These are phyloP conservation scores for Drosophila neotestacea DNA, from an alignment of 2,888 invertebrate genomes.

Conservation along the genomic window DNA sequence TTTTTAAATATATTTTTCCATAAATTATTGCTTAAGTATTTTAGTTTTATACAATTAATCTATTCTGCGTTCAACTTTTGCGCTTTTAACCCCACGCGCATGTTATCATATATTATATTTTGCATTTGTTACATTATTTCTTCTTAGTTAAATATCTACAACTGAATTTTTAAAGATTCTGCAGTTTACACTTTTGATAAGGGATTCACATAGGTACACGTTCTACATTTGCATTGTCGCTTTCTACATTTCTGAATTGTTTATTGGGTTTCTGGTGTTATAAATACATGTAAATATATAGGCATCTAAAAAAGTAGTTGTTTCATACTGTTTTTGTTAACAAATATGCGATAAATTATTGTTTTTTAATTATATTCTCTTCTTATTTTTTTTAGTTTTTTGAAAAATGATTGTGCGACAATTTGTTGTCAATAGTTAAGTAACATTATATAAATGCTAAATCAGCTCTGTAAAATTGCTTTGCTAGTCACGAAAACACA, in stretches of 20 bases:
- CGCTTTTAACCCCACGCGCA: constrained; percentile 44
- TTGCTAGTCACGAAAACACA: constrained; percentile 48
- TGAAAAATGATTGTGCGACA: constrained; percentile 72
- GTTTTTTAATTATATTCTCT: constrained; percentile 11
- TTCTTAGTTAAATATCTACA: constrained; percentile 61
- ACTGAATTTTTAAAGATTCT: constrained; percentile 19
- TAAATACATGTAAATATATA: constrained; percentile 40
- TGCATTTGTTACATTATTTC: constrained; percentile 20
- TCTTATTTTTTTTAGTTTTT: constrained; percentile 30
- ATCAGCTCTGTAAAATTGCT: constrained; percentile 66
- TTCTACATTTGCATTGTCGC: constrained; percentile 38
- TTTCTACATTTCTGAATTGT: constrained; percentile 26
- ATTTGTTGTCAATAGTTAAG: constrained; percentile 46
- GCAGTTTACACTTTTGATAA: constrained; percentile 21
- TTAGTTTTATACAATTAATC: constrained; percentile 74
- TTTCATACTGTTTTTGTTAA: constrained; percentile 41
- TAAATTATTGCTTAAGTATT: constrained; percentile 75
- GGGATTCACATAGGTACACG: constrained; percentile 49
- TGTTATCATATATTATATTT: constrained; percentile 20
- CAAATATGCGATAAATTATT: constrained; percentile 55
- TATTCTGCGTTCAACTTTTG: constrained; percentile 46
- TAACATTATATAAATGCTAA: constrained; percentile 65
- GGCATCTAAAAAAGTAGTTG: constrained; percentile 26
- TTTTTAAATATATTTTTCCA: constrained; percentile 58
- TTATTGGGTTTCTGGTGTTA: constrained; percentile 16